Conservation (phyloP, 2,113 vertebrate genomes). For the Nestor notabilis region DNA sequence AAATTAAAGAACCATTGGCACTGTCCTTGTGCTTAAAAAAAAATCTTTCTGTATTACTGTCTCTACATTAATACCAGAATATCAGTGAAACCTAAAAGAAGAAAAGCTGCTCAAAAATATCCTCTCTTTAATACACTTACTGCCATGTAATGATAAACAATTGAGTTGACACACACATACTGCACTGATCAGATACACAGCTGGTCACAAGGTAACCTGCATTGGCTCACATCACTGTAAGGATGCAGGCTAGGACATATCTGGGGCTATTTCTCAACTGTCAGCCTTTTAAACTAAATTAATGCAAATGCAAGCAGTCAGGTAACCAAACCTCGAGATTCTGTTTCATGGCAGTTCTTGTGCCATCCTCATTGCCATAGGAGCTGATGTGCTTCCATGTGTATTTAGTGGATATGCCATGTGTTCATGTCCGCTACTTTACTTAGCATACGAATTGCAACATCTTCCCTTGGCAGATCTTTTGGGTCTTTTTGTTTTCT, state of each 20-base stretch:
- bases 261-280: background rate
- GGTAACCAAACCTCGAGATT: background rate
- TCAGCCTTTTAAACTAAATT: background rate
- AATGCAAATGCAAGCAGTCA: background rate
- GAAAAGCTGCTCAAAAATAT: background rate
- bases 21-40: background rate
- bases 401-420: background rate
- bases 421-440: background rate
- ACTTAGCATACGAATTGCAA: background rate
- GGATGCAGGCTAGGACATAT: background rate
- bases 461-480: background rate
- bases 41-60: background rate
- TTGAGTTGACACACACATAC: background rate
- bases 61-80: background rate
- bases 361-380: background rate
- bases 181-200: background rate
- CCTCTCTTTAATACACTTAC: background rate
- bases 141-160: background rate
- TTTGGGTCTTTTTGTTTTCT: background rate
- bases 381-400: background rate
- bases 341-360: background rate
- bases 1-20: background rate
- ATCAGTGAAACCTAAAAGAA: background rate
- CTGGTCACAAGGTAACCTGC: background rate
- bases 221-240: background rate